Conservation (phyloP, 2,797 vertebrate genomes). For the Spheniscus humboldti region DNA sequence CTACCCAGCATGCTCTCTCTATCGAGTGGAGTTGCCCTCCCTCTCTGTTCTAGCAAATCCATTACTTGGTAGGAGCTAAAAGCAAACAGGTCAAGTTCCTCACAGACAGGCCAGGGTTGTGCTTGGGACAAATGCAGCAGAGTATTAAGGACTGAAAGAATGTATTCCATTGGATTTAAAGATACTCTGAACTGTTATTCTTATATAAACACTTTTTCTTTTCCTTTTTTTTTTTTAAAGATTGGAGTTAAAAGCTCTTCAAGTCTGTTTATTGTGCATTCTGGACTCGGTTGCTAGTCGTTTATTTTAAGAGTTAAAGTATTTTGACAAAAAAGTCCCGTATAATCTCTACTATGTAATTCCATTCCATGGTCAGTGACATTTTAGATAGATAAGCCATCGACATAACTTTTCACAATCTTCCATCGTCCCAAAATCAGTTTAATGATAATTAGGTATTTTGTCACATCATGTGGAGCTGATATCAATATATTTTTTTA, state of each 20-base stretch:
- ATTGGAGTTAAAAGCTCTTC: neutral
- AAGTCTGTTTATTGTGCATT: constrained; percentile 10
- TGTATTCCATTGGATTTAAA: neutral
- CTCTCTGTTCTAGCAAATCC: neutral
- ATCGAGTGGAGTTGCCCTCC: neutral
- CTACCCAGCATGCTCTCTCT: neutral
- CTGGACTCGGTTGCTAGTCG: neutral
- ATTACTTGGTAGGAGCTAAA: neutral
- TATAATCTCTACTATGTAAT: neutral
- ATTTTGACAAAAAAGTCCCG: neutral
- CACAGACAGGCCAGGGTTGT: neutral
- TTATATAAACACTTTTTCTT: neutral
- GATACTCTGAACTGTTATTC: neutral
- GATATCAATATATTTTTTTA: neutral
- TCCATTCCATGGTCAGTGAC: neutral
- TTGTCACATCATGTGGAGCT: neutral
- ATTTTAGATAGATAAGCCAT: neutral
- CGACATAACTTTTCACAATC: neutral
- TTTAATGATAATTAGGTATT: neutral
- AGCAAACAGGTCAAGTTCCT: neutral
- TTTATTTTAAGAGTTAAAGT: constrained; percentile 35
- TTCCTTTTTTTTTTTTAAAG: neutral
- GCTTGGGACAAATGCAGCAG: neutral
- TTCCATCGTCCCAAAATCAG: neutral
- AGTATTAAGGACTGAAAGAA: neutral